Evolutionary conservation across 2,113 vertebrate genomes (phyloP), one percentile per base, ranked within the genome.

Genomic region (Sisor rabdophorus): DNA sequence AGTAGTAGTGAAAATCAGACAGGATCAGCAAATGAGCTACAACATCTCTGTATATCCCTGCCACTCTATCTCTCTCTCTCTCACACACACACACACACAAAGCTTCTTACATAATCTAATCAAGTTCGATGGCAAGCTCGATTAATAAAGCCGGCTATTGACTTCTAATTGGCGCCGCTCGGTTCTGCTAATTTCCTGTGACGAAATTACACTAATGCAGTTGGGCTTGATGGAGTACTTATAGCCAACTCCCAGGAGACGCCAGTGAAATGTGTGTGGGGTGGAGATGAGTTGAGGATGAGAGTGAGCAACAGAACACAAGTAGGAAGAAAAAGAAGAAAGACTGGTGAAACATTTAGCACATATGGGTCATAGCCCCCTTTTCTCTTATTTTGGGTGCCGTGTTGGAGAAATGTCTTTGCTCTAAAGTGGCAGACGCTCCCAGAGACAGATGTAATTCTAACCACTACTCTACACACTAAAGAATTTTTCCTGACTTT

Each of bases 91-190:
- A 76, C 56, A 80, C 77, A 85, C 81, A 84, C 83, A 84, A 80
- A 83, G 85, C 80, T 73, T 84, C 79, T 83, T 70, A 85, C 87
- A 94, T 95, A 97, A 95, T 95, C 93, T 96, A 97, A 98, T 98
- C 94, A 95, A 96, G 94, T 96, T 94, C 92, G 95, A 98, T 96
- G 95, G 95, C 94, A 90, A 91, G 89, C 90, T 90, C 89, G 90
- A 92, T 92, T 92, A 93, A 93, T 92, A 91, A 93, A 94, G 93
- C 95, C 94, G 93, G 94, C 94, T 96, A 95, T 95, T 95, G 97
- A 96, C 92, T 95, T 94, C 93, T 98, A 98, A 98, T 99, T 98
- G 97, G 97, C 96, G 97, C 96, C 95, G 95, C 93, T 96, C 94
- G 93, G 94, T 94, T 95, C 90, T 95, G 94, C 96, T 97, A 96